phyloP scores from a whole-genome alignment of 2,888 invertebrate genomes.

The Suillia variegata region DNA sequence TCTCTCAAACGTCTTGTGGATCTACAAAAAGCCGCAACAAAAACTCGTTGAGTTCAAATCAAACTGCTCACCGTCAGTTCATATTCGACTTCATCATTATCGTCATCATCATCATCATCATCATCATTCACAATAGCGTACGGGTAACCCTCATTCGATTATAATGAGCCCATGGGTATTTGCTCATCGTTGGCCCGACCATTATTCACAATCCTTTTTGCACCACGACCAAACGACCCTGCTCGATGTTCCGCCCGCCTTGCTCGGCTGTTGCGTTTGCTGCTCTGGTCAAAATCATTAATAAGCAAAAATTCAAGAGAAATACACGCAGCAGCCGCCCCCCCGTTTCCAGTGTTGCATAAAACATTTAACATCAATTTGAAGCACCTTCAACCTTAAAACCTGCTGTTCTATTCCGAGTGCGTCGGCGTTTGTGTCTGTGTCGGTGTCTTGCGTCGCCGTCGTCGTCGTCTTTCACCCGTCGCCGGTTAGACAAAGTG shows the following conservation, averaged over 20 bases:
- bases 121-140: background rate
- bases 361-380: conserved; percentile 42
- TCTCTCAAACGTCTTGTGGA: too few relatives aligned
- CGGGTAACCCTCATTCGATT: conserved; percentile 9
- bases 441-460: too few relatives aligned
- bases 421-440: too few relatives aligned
- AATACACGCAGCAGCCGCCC: background rate
- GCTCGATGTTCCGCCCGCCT: background rate
- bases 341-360: conserved; percentile 3
- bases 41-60: too few relatives aligned
- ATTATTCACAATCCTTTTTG: conserved; percentile 3
- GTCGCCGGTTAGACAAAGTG: conserved; percentile 34
- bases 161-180: conserved; percentile 17
- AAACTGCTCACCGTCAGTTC: too few relatives aligned
- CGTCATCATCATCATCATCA: background rate
- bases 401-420: background rate
- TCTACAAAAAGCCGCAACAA: too few relatives aligned
- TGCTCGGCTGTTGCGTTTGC: background rate
- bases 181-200: background rate
- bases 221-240: background rate
- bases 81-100: too few relatives aligned
- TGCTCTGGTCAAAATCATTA: conserved; percentile 31
- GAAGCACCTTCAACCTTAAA: conserved; percentile 21
- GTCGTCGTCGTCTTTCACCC: too few relatives aligned
- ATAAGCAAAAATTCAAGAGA: conserved; percentile 31